A percentile compares a stretch with the other conserved stretches of the same genome.
These are phyloP conservation scores for Pipistrellus kuhlii DNA, from an alignment of 2,797 vertebrate genomes.

Conservation along the genomic window DNA sequence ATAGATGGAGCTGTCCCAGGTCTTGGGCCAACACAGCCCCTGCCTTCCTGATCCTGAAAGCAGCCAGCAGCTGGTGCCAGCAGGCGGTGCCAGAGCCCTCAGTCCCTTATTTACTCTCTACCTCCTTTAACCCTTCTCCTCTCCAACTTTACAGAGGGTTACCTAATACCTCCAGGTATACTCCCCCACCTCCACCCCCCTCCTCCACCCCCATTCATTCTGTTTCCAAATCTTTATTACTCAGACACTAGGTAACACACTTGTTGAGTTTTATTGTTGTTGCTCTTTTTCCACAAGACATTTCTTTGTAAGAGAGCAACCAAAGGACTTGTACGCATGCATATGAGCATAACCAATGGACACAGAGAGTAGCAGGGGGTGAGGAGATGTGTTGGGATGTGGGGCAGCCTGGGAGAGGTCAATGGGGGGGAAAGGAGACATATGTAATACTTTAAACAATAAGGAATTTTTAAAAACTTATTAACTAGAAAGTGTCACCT, in stretches of 20 bases:
- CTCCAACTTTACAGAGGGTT: background rate
- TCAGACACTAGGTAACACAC: background rate
- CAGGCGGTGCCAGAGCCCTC: background rate
- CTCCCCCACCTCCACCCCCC: no score
- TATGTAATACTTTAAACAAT: no score
- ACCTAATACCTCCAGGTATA: background rate
- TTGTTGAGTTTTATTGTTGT: background rate
- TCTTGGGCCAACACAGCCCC: background rate
- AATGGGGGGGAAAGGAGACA: no score
- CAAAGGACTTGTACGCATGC: no score
- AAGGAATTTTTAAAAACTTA: background rate
- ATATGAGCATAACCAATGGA: no score
- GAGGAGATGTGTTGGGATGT: no score
- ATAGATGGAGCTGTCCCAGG: background rate
- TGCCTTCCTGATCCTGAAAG: background rate
- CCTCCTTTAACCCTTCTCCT: background rate
- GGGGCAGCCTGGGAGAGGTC: no score
- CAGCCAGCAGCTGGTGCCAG: background rate
- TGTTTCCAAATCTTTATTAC: slow-evolving; percentile 24
- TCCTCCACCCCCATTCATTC: background rate
- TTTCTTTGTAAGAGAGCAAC: background rate
- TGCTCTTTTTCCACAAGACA: background rate
- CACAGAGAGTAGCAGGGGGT: no score
- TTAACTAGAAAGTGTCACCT: background rate
- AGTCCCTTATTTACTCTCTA: background rate